Conservation (phyloP, 2,888 invertebrate genomes). For the Epinotia bilunana region DNA sequence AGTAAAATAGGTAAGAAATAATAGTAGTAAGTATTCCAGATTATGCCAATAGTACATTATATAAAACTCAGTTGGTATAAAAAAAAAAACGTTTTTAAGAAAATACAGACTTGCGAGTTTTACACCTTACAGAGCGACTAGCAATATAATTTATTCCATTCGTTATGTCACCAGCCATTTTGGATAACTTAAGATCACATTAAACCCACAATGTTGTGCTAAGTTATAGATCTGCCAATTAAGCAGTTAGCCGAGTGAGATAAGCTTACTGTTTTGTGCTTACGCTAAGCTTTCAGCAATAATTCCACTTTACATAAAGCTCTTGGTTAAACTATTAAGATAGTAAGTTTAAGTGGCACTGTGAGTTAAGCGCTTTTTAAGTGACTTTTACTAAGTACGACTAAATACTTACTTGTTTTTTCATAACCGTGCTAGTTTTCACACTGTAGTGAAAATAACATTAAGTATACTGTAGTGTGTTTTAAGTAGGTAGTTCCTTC, state of each 20-base stretch:
- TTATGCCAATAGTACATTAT: no score
- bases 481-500: no score
- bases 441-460: no score
- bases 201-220: constrained; percentile 1
- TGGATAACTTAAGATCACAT: constrained; percentile 1
- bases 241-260: constrained; percentile 25
- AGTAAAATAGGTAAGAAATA: no score
- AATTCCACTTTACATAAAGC: constrained; percentile 27
- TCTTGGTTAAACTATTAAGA: constrained; percentile 22
- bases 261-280: constrained; percentile 32
- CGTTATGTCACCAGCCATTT: neutral
- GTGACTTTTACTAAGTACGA: neutral
- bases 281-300: constrained; percentile 23
- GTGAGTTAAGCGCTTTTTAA: constrained; percentile 10
- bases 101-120: no score
- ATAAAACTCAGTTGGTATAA: no score
- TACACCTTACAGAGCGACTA: no score
- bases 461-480: no score
- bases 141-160: neutral
- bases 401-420: neutral
- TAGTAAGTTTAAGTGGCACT: constrained; percentile 17
- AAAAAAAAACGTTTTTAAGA: no score
- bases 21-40: no score
- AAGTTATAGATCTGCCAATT: constrained; percentile 31
- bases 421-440: no score